A percentile compares a stretch with the other conserved stretches of the same genome.
Conservation (phyloP, 2,797 vertebrate genomes). For the Orientallactaga sibirica region DNA sequence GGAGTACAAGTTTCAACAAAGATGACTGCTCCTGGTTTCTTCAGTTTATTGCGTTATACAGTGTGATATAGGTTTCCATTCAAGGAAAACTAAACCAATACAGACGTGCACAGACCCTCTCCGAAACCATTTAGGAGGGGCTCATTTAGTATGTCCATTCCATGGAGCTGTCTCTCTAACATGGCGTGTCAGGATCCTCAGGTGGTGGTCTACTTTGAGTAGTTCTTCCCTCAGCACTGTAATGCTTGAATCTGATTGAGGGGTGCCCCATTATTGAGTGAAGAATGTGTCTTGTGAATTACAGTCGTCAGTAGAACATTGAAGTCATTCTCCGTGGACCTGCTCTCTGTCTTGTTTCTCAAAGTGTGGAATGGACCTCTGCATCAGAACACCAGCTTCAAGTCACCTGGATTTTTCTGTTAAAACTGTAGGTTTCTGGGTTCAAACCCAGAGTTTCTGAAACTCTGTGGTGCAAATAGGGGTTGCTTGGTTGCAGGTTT, state of each 20-base stretch:
- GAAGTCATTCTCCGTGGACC: not conserved
- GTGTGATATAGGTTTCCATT: not conserved
- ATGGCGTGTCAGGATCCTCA: not conserved
- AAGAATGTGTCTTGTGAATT: not conserved
- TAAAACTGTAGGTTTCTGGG: not conserved
- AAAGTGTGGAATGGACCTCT: not conserved
- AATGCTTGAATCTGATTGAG: not conserved
- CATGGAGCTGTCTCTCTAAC: not conserved
- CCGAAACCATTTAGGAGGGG: not conserved
- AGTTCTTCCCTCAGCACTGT: not conserved
- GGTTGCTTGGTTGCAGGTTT: not conserved
- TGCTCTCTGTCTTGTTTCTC: conserved; percentile 4
- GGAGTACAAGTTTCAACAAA: not conserved
- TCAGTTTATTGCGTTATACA: conserved; percentile 11
- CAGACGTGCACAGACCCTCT: not conserved
- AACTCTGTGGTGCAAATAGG: not conserved
- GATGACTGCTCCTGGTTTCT: conserved; percentile 22
- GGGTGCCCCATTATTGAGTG: not conserved
- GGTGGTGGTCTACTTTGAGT: not conserved
- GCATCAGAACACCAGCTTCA: not conserved
- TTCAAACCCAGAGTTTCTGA: not conserved
- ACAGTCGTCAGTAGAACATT: not conserved
- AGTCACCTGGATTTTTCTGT: not conserved
- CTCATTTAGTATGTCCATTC: accelerated
- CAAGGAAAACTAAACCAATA: conserved; percentile 12